These are phyloP conservation scores for Polydrusus tereticollis DNA, from an alignment of 2,888 invertebrate species.

Conservation along the genomic window DNA sequence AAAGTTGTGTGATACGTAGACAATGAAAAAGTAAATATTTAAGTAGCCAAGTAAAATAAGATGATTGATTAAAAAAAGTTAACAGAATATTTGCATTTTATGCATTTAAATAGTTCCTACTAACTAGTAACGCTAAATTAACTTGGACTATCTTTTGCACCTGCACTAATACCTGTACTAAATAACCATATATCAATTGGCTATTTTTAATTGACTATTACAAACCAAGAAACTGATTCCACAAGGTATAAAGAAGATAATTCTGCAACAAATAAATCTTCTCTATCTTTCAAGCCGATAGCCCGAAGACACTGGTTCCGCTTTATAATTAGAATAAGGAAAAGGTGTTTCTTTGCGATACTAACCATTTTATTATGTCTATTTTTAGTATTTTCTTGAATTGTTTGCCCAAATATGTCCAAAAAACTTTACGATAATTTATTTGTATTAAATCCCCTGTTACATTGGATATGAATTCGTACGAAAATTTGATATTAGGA, in stretches of 20 bases:
- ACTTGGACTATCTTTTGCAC: slow-evolving; percentile 36
- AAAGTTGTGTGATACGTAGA: not conserved
- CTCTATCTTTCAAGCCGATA: slow-evolving; percentile 37
- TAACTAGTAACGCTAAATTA: slow-evolving; percentile 29
- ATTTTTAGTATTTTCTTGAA: no score
- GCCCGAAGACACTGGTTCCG: slow-evolving; percentile 40
- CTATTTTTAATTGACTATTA: slow-evolving; percentile 47
- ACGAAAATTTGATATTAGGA: no score
- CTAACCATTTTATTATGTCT: not conserved
- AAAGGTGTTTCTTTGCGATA: slow-evolving; percentile 21
- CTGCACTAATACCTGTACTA: slow-evolving; percentile 30
- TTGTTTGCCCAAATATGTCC: no score
- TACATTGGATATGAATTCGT: no score
- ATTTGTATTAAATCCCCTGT: no score
- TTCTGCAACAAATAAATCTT: slow-evolving; percentile 48
- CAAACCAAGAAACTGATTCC: slow-evolving; percentile 46
- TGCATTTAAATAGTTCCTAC: no score
- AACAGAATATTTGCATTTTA: no score
- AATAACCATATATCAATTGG: slow-evolving; percentile 41
- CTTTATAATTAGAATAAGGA: slow-evolving; percentile 47
- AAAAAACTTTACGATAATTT: no score
- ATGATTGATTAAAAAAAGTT: no score
- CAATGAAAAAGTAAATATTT: not conserved
- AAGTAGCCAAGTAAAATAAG: no score
- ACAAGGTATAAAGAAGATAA: slow-evolving; percentile 45